Base-by-base conservation (phyloP, 2,113 vertebrate species). In the Vulpes vulpes region DNA sequence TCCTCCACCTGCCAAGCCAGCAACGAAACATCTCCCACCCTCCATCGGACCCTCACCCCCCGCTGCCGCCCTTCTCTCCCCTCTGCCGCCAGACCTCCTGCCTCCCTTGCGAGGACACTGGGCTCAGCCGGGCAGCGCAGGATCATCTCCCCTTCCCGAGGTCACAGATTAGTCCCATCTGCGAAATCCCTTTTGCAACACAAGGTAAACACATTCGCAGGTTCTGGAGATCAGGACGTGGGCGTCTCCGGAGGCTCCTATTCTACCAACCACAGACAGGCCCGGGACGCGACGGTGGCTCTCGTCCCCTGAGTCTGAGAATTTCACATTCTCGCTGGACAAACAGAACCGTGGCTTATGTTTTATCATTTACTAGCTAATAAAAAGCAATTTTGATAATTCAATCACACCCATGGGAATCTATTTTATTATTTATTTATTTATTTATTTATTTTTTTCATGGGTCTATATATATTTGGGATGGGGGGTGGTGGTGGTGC, bases 41-140 rank as follows among this genome's bases (percentile, higher is more conserved):
- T 27, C n/a, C 53, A n/a, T 35, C 35, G 9, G n/a, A 53, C 16
- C 17, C 27, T 20, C 16, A 38, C 12, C 55, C 19, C 59, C n/a
- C 19, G 6, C 43, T 49, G 11, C 16, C 0, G 0, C 32, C 43
- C 35, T 53, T 32, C 10, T 0, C 0, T 3, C 53, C 38, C 25
- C 20, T 43, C 49, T 15, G 49, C 55, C 14, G 6, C 67, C 9
- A 8, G 65, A 4, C 88, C 17, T 12, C 38, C n/a, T 19, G 23
- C 22, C 57, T 49, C 76, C 49, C 53, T 4, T 32, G 9, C n/a
- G 57, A 19, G 67, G 14, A 17, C 78, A 60, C 10, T 2, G 78
- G 38, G 12, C 78, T 51, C 38, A 19, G 10, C 60, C 25, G 27
- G 79, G 8, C 11, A 8, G 30, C 2, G 15, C 25, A 53, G 62